phyloP scores from a whole-genome alignment of 2,888 invertebrate species.

The Tetanocera ferruginea region DNA sequence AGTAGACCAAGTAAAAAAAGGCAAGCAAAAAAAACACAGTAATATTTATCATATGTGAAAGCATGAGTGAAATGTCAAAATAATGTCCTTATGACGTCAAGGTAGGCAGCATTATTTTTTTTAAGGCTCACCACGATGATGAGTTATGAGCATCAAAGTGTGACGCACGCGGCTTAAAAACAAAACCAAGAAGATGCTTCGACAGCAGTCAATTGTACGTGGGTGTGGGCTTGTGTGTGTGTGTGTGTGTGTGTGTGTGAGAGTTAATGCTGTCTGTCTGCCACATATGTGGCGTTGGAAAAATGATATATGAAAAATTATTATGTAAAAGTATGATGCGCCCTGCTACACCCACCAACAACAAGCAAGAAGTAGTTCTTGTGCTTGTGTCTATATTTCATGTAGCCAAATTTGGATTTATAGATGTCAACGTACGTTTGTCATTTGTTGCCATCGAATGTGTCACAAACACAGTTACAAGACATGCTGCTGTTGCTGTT shows the following conservation, averaged over 20 bases:
- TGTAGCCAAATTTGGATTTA: constrained; percentile 32
- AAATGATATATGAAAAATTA: constrained; percentile 42
- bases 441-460: constrained; percentile 42
- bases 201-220: constrained; percentile 23
- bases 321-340: not conserved
- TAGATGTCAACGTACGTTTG: constrained; percentile 37
- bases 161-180: constrained; percentile 29
- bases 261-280: not conserved
- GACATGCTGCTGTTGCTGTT: constrained; percentile 8
- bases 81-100: constrained; percentile 28
- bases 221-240: not conserved
- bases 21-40: not conserved
- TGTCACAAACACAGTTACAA: constrained; percentile 32
- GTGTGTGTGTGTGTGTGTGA: not conserved
- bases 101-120: not conserved
- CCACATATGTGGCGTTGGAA: not conserved
- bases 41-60: not conserved
- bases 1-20: not conserved
- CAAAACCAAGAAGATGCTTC: constrained; percentile 1
- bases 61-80: constrained; percentile 29
- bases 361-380: not conserved
- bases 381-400: constrained; percentile 9
- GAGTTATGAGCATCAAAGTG: constrained; percentile 33
- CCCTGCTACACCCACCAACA: not conserved
- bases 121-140: constrained; percentile 15